These are phyloP conservation scores for Saturnia japonica DNA, from an alignment of 2,888 invertebrate genomes.

Conservation along the genomic window DNA sequence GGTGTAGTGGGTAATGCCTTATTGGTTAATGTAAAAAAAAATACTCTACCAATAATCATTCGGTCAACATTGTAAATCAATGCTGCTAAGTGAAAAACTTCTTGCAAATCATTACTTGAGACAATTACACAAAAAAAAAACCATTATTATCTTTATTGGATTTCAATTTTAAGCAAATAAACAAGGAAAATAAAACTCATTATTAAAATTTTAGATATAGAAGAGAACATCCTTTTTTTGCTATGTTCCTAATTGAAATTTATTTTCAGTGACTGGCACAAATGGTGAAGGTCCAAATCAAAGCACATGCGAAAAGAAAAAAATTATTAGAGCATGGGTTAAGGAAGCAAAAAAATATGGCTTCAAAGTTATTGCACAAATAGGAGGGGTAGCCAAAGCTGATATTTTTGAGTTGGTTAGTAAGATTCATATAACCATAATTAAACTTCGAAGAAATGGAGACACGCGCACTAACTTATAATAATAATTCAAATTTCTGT, in stretches of 20 bases:
- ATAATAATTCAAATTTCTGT: neutral
- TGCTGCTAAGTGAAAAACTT: neutral
- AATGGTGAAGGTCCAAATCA: constrained; percentile 36
- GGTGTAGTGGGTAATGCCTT: constrained; percentile 30
- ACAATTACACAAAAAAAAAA: neutral
- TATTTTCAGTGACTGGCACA: constrained; percentile 35
- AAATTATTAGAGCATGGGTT: constrained; percentile 33
- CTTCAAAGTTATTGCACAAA: constrained; percentile 83
- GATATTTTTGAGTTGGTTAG: constrained; percentile 33
- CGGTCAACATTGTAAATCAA: too few relatives aligned
- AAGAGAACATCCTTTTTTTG: neutral
- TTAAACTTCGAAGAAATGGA: too few relatives aligned
- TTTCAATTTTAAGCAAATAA: neutral
- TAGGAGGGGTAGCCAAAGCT: constrained; percentile 85
- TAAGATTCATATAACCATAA: neutral
- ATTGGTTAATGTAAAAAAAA: neutral
- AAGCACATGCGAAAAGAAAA: constrained; percentile 33
- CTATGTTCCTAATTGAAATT: constrained; percentile 20
- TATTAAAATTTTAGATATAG: neutral
- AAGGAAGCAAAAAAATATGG: constrained; percentile 25
- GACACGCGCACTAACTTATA: neutral
- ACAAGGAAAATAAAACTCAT: neutral
- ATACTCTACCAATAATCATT: too few relatives aligned
- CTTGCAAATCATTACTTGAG: neutral
- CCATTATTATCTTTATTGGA: neutral